Evolutionary conservation across 2,113 vertebrate genomes (phyloP).

Genomic region (Urocolius indicus): DNA sequence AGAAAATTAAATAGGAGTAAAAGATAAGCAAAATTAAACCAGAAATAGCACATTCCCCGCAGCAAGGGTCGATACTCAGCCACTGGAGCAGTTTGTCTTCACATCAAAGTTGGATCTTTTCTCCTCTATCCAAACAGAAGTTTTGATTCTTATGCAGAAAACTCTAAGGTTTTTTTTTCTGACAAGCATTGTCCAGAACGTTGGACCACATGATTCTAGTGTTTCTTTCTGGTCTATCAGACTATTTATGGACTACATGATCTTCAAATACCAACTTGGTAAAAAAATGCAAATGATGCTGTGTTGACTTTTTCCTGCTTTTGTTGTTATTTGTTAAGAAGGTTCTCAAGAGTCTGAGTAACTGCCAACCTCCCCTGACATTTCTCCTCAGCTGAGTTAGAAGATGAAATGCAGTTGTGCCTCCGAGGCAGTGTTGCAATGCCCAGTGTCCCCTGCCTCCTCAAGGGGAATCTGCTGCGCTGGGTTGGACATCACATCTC

Average conservation of each 20-base stretch:
- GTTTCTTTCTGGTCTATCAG: not conserved
- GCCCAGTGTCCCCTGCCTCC: too few relatives aligned
- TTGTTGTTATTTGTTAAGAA: not conserved
- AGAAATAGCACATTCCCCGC: not conserved
- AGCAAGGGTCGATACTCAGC: constrained; percentile 2
- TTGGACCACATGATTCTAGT: not conserved
- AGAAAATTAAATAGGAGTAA: not conserved
- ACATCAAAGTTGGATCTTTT: not conserved
- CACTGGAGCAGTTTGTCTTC: not conserved
- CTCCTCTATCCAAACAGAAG: not conserved
- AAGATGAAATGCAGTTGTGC: too few relatives aligned
- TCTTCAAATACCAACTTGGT: not conserved
- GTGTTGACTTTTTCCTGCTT: not conserved
- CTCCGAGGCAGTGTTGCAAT: too few relatives aligned
- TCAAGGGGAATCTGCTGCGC: too few relatives aligned
- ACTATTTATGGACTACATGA: not conserved
- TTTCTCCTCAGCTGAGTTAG: not conserved
- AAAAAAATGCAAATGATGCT: not conserved
- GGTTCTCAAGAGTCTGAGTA: not conserved
- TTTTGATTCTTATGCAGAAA: not conserved
- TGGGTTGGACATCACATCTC: too few relatives aligned
- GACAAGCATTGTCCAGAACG: rapidly evolving
- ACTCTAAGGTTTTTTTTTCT: not conserved
- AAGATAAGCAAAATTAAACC: constrained; percentile 1
- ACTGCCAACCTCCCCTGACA: not conserved